Conservation (phyloP, 2,113 vertebrate species). For the Bubalus kerabau region DNA sequence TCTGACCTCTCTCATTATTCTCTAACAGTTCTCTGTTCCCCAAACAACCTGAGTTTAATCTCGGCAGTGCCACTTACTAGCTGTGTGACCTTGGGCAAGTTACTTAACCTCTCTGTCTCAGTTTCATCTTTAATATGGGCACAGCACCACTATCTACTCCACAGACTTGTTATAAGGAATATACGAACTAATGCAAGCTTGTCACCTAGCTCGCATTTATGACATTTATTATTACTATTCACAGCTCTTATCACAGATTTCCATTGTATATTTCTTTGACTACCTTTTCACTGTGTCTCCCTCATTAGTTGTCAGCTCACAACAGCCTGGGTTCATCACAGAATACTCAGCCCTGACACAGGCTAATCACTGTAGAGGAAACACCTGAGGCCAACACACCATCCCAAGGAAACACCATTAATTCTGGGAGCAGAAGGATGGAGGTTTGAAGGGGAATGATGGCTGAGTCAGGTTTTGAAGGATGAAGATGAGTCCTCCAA, state of each 20-base stretch:
- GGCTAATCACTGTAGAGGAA: background rate
- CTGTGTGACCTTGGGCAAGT: background rate
- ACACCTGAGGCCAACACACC: background rate
- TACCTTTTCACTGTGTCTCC: background rate
- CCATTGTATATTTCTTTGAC: background rate
- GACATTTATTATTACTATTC: background rate
- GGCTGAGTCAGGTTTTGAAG: background rate
- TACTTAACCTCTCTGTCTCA: constrained; percentile 7
- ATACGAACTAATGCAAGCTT: background rate
- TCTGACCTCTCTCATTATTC: background rate
- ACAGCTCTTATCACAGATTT: background rate
- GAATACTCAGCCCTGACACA: background rate
- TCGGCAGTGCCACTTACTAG: background rate
- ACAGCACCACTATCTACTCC: background rate
- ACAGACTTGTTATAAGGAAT: background rate
- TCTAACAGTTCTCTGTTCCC: background rate
- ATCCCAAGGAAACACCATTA: background rate
- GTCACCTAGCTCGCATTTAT: background rate
- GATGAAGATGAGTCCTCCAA: background rate
- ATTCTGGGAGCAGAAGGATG: background rate
- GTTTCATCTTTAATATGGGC: background rate
- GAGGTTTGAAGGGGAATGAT: background rate
- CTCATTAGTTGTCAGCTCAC: background rate
- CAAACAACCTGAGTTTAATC: background rate
- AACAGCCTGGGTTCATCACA: background rate